Base-by-base conservation (phyloP, 2,888 invertebrate genomes). In the Hermaeophaga mercurialis region DNA sequence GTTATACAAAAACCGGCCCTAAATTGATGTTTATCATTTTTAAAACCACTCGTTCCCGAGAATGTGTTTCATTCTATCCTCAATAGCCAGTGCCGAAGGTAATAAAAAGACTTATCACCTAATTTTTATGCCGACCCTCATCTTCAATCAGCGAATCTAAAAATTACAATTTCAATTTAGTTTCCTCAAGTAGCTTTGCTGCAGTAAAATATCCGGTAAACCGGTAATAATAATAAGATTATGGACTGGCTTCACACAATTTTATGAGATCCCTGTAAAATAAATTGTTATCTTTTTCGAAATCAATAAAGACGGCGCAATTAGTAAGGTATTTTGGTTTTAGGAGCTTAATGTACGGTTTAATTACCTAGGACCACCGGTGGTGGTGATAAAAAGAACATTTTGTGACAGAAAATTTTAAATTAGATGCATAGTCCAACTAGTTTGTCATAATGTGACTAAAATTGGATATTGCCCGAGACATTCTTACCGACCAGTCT, bases 321-420 rank as follows among this genome's bases (percentile, higher is more conserved):
- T 68, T 68, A 68, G 65, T 64, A 63, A 64, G 65, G 68, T 62
- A 68, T 67, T 65, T 60, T 50, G 63, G 61, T 62, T 64, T 62
- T 61, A 62, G 52, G 54, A 44, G 47, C 55, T 49, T 53, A 52
- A 62, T 62, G 59, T 53, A 55, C 54, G 50, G 53, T 58, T 60
- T 62, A 62, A 62, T 62, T 62, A 56, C 44, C 39, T 14, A 14
- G 50, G 62, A 62, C 62, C 62, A 62, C 62, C 62, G 47, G 58
- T 62, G 59, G 46, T 49, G 62, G 39, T 22, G 48, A 57, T 62
- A 60, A 62, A 62, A 59, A 56, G 18, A 43, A 33, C 41, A 53
- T 55, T 58, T 56, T 53, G 58, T 61, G 58, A 61, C 55, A 34
- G 49, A 54, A 53, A 41, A 48, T 61, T 45, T 41, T 38, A 38